Percentiles rank a stretch among this genome's conserved stretches.
phyloP scores from a whole-genome alignment of 2,797 vertebrate genomes.

The Tokudaia muenninki region DNA sequence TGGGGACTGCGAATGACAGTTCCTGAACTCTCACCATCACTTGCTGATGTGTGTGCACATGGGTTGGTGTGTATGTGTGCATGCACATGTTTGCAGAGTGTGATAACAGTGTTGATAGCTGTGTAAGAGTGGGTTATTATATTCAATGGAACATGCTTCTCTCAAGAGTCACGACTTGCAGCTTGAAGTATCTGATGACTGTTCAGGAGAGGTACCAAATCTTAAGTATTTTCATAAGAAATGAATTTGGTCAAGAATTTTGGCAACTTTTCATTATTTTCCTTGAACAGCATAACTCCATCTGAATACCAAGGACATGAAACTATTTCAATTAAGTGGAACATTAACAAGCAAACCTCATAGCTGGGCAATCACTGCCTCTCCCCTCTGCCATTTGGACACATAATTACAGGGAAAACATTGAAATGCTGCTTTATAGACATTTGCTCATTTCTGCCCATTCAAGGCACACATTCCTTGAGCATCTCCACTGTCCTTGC shows the following conservation, averaged over 20 bases:
- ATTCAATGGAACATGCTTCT: too few species aligned
- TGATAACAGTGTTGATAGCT: not conserved
- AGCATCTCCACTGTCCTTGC: not conserved
- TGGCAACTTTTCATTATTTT: not conserved
- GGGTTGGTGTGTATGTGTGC: too few species aligned
- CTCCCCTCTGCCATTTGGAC: not conserved
- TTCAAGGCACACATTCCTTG: not conserved
- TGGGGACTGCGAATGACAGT: not conserved
- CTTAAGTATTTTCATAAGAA: not conserved
- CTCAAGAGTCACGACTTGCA: not conserved
- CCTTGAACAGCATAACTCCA: not conserved
- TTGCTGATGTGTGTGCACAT: not conserved
- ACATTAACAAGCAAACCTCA: not conserved
- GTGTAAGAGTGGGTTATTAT: not conserved
- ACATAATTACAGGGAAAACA: not conserved
- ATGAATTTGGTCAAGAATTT: not conserved
- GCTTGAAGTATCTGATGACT: not conserved
- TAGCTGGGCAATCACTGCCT: not conserved
- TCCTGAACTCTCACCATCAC: not conserved
- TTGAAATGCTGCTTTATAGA: not conserved
- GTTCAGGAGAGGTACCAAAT: not conserved
- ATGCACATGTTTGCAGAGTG: not conserved
- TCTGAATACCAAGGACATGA: not conserved
- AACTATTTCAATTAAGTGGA: not conserved
- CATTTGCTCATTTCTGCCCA: not conserved